These are phyloP conservation scores for Phaethon lepturus DNA, from an alignment of 2,113 vertebrate species.

Conservation along the genomic window DNA sequence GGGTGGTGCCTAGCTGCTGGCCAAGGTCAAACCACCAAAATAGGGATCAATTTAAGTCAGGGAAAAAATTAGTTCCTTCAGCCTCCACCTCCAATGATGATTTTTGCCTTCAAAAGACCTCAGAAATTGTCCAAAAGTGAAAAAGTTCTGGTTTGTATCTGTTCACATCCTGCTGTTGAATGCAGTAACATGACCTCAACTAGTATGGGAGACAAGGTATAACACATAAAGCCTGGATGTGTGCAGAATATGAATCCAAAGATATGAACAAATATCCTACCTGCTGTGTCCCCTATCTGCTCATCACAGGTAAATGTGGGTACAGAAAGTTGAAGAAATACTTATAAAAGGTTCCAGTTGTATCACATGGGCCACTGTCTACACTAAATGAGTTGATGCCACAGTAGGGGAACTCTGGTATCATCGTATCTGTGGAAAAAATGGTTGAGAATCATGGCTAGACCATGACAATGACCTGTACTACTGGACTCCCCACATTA, in stretches of 20 bases:
- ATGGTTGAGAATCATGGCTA: not conserved
- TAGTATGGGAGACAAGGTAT: not conserved
- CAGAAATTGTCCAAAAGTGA: not conserved
- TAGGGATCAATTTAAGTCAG: not conserved
- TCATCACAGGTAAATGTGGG: not conserved
- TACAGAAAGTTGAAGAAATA: not conserved
- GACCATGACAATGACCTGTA: accelerated
- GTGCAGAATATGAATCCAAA: not conserved
- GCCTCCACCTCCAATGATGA: accelerated
- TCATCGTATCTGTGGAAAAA: not conserved
- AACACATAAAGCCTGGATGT: accelerated
- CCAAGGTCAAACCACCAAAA: not conserved
- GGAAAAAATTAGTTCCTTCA: not conserved
- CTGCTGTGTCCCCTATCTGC: not conserved
- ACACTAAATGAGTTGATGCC: not conserved
- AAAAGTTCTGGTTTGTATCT: not conserved
- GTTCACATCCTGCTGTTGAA: not conserved
- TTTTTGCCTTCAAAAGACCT: not conserved
- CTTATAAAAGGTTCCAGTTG: not conserved
- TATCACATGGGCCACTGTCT: not conserved
- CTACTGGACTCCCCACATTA: not conserved
- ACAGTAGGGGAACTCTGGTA: not conserved
- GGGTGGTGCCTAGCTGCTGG: not conserved
- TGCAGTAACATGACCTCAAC: not conserved
- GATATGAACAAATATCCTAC: not conserved